Percentiles rank a stretch among this genome's conserved stretches.
Conservation (phyloP, 2,113 vertebrate genomes). For the Tachycineta bicolor region DNA sequence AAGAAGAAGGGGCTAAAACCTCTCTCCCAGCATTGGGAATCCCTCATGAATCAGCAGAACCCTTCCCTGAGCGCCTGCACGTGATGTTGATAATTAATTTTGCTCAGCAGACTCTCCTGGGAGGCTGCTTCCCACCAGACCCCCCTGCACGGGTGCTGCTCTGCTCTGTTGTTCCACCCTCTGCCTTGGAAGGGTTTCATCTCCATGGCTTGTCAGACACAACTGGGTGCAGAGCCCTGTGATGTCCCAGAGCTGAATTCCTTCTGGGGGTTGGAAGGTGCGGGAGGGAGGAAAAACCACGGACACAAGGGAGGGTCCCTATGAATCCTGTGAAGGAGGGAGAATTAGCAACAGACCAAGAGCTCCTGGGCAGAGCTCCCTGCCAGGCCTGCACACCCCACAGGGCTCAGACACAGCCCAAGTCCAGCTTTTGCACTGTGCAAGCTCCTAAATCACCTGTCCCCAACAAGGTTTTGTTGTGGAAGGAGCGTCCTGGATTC, state of each 20-base stretch:
- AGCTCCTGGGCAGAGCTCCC: not conserved
- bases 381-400: not conserved
- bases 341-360: not conserved
- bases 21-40: not conserved
- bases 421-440: not conserved
- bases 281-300: not conserved
- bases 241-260: not conserved
- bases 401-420: accelerated
- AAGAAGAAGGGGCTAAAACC: not conserved
- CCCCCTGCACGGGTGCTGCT: not conserved
- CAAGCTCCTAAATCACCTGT: not conserved
- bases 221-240: not conserved
- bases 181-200: not conserved
- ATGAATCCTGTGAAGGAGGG: not conserved
- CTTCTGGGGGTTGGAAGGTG: not conserved
- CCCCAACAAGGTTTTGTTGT: not conserved
- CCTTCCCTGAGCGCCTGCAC: not conserved
- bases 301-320: not conserved
- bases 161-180: not conserved
- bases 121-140: not conserved
- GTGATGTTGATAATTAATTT: not conserved
- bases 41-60: not conserved
- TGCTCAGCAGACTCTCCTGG: not conserved
- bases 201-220: slow-evolving; percentile 31
- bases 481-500: not conserved